phyloP scores from a whole-genome alignment of 2,888 invertebrate species.

The Cerastis rubricosa region DNA sequence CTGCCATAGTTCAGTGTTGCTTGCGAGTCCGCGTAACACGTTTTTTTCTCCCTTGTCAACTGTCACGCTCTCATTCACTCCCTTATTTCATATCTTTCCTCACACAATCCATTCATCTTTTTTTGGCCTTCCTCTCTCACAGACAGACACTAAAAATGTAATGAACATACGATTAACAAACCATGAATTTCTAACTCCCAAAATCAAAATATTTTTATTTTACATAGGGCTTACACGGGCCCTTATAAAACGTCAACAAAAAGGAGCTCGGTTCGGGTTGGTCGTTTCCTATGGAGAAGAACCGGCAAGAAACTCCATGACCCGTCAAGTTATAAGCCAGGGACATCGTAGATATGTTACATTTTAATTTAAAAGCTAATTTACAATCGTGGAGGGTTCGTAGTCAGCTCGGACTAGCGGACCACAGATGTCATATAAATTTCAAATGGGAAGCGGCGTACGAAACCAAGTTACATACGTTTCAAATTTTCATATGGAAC shows the following conservation, averaged over 20 bases:
- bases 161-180: conserved; percentile 5
- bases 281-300: too few relatives aligned
- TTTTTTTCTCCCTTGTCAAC: neutral
- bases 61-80: neutral
- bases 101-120: neutral
- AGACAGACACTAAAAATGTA: neutral
- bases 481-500: conserved; percentile 16
- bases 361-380: conserved; percentile 51
- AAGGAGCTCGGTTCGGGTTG: too few relatives aligned
- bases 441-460: conserved; percentile 37
- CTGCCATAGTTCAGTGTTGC: neutral
- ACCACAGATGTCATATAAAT: conserved; percentile 55
- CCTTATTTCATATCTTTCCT: neutral
- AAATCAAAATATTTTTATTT: too few relatives aligned
- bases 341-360: neutral
- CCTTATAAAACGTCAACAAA: too few relatives aligned
- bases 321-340: conserved; percentile 2
- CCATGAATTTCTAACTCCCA: neutral
- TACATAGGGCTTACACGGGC: too few relatives aligned
- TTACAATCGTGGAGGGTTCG: conserved; percentile 14
- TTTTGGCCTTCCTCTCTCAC: neutral
- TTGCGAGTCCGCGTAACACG: neutral
- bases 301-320: too few relatives aligned
- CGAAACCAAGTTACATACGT: conserved; percentile 11
- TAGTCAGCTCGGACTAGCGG: conserved; percentile 4